Evolutionary conservation across 2,797 vertebrate genomes (phyloP), one percentile per base, ranked within the genome.

Genomic region (Brachyrhaphis roseni): DNA sequence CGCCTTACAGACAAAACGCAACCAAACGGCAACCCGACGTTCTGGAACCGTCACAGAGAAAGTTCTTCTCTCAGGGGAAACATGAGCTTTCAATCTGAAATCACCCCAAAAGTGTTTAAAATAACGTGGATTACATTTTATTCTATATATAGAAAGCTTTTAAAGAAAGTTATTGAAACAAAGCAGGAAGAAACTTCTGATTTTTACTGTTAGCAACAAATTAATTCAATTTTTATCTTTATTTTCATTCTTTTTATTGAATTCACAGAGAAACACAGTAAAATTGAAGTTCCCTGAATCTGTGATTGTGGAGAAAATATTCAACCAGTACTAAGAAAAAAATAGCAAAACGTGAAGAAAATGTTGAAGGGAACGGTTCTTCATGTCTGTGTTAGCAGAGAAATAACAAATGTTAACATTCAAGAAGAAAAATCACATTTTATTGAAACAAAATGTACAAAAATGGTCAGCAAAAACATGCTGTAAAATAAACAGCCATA

Each of bases 391-490:
- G 8, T 43, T 13, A 43, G 23, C 39, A n/a, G 39, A 70, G 11
- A 70, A 70, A 70, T 4, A 70, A 43, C 23, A 43, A n/a, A 70
- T 41, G 66, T 70, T 41, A 5, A 26, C 39, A 70, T 46, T 64
- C 73, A 43, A 8, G 72, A 57, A 74, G 55, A 78, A 80, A 77
- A 78, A 81, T 34, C 5, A 39, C 62, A 83, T 80, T 91, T 90
- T 86, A 92, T 87, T 88, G 31, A 85, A 86, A 26, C 45, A 80
- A 84, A 86, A 91, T 51, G 82, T 72, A 45, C 74, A 81, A 36
- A 88, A 91, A 81, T 72, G 49, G 8, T 1, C 26, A 78, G 82
- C 82, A 87, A 45, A 70, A 86, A 84, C 73, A 68, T 76, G 36
- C 64, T 34, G 28, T 45, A 11, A 74, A 18, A 72, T 59, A 80